A percentile compares a stretch with the other conserved stretches of the same genome.
Evolutionary conservation across 2,797 vertebrate species (phyloP).

Genomic region (Poliocrania exsul): DNA sequence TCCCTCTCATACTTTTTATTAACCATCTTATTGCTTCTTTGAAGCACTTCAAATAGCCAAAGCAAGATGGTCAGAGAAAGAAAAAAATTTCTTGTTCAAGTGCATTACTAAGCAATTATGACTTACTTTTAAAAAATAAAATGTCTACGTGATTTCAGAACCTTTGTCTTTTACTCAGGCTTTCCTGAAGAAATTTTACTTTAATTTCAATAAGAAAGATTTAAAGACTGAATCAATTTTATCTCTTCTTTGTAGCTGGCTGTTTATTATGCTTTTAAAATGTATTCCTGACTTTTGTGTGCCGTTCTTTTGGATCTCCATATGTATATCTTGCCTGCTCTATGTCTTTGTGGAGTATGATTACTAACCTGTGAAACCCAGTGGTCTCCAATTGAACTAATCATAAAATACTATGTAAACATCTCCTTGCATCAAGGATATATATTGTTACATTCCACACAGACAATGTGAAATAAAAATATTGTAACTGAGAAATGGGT

Average conservation of each 20-base stretch:
- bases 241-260: conserved; percentile 10
- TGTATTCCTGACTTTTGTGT: conserved; percentile 2
- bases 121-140: background rate
- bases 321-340: background rate
- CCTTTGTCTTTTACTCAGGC: background rate
- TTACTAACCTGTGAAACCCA: conserved; percentile 59
- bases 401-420: conserved; percentile 77
- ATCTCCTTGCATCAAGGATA: conserved; percentile 55
- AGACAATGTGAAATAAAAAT: conserved; percentile 78
- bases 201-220: conserved; percentile 17
- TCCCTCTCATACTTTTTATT: background rate
- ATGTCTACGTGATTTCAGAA: background rate
- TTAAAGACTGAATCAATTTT: conserved; percentile 7
- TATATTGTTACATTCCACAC: conserved; percentile 77
- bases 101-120: background rate
- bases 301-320: background rate
- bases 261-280: conserved; percentile 52
- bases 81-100: background rate
- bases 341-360: conserved; percentile 5
- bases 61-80: conserved; percentile 1
- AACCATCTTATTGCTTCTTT: background rate
- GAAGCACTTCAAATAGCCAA: background rate
- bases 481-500: conserved; percentile 73
- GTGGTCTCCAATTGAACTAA: conserved; percentile 66
- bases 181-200: conserved; percentile 37